A percentile compares a stretch with the other conserved stretches of the same genome.
Conservation (phyloP, 2,797 vertebrate species). For the Myripristis murdjan region DNA sequence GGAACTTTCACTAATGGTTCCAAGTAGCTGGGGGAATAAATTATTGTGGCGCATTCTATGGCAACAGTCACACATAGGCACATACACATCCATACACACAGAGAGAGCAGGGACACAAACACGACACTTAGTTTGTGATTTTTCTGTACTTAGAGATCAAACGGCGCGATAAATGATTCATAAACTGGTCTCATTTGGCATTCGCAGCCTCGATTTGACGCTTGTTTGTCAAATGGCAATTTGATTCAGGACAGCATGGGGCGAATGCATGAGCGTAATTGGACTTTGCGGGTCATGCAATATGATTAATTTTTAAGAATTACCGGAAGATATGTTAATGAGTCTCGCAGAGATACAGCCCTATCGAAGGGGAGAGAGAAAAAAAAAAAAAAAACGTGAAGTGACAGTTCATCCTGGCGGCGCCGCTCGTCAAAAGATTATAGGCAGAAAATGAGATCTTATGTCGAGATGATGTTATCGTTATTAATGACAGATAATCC, state of each 20-base stretch:
- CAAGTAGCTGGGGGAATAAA: constrained; percentile 89
- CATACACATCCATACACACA: constrained; percentile 46
- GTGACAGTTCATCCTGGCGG: constrained; percentile 10
- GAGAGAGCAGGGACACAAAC: constrained; percentile 62
- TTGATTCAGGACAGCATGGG: constrained; percentile 80
- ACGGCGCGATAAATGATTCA: constrained; percentile 86
- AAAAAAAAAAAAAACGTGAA: constrained; percentile 8
- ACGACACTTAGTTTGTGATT: constrained; percentile 75
- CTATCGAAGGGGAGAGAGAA: too few species aligned
- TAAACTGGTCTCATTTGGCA: constrained; percentile 78
- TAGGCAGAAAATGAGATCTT: constrained; percentile 4
- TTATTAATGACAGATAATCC: constrained; percentile 24
- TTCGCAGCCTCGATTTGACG: constrained; percentile 68
- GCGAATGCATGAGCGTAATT: constrained; percentile 60
- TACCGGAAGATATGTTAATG: constrained; percentile 72
- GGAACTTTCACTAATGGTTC: constrained; percentile 90
- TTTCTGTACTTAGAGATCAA: constrained; percentile 82
- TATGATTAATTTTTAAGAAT: constrained; percentile 79
- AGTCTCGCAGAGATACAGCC: constrained; percentile 1
- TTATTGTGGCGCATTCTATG: constrained; percentile 82
- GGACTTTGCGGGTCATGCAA: constrained; percentile 64
- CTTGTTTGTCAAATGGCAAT: constrained; percentile 85
- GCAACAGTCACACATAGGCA: constrained; percentile 79
- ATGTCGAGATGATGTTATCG: constrained; percentile 8
- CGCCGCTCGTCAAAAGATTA: constrained; percentile 32